Percentiles rank a stretch among this genome's conserved stretches.
Evolutionary conservation across 2,113 vertebrate genomes (phyloP).

Genomic region (Aleadryas rufinucha): DNA sequence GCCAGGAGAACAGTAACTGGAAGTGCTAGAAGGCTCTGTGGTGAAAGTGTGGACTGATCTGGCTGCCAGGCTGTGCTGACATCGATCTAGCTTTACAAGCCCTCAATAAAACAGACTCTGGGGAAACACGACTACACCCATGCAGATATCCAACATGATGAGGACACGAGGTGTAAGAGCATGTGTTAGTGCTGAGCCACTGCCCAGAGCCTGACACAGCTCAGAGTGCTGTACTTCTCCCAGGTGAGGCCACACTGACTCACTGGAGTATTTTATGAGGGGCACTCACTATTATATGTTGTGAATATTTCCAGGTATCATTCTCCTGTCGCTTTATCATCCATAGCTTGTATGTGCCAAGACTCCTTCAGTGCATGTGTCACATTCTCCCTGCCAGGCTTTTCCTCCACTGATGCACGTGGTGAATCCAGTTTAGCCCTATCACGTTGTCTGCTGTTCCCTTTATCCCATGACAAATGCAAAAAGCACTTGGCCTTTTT

Average conservation of each 20-base stretch:
- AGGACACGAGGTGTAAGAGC: background rate
- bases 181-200: background rate
- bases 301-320: background rate
- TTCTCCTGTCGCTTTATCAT: background rate
- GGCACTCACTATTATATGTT: background rate
- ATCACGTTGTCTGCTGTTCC: background rate
- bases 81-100: background rate
- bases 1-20: background rate
- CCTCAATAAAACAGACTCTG: background rate
- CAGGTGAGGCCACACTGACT: background rate
- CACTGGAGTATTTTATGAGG: background rate
- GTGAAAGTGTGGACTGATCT: background rate
- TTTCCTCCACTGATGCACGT: background rate
- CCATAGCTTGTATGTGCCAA: background rate
- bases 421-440: background rate
- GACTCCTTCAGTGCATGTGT: background rate
- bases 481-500: background rate
- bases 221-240: background rate
- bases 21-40: background rate
- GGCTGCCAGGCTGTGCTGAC: background rate
- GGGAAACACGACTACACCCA: background rate
- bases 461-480: background rate
- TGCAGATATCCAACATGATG: background rate
- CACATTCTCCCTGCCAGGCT: background rate
- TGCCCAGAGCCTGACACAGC: background rate